phyloP scores from a whole-genome alignment of 2,888 invertebrate genomes.

The Brachycybe producta region DNA sequence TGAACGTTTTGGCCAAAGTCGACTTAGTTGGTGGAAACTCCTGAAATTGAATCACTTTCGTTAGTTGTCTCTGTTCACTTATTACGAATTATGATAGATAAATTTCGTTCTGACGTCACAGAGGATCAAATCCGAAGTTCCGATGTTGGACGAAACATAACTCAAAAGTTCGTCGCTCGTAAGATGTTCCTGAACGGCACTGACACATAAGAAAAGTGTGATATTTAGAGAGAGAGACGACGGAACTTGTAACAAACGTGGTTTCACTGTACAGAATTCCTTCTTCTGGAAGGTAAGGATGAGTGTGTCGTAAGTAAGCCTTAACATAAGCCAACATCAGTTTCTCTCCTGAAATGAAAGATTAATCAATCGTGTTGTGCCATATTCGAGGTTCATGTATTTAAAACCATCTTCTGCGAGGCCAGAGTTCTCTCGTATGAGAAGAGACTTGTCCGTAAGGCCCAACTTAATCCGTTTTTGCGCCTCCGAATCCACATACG shows the following conservation, averaged over 20 bases:
- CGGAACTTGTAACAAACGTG: background rate
- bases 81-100: background rate
- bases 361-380: background rate
- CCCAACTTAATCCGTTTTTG: conserved; percentile 53
- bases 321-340: conserved; percentile 53
- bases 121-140: conserved; percentile 67
- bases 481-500: conserved; percentile 59
- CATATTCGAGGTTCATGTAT: background rate
- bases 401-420: conserved; percentile 2
- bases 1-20: conserved; percentile 58
- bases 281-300: conserved; percentile 61
- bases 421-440: conserved; percentile 49
- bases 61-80: background rate
- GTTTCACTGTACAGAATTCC: conserved; percentile 40
- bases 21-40: conserved; percentile 52
- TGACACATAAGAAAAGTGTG: conserved; percentile 26
- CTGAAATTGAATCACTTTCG: too few relatives aligned
- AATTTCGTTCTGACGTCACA: conserved; percentile 48
- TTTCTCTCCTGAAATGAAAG: conserved; percentile 39
- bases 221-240: background rate
- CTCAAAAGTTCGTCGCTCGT: conserved; percentile 52
- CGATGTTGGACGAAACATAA: conserved; percentile 57
- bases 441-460: conserved; percentile 41
- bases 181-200: conserved; percentile 51
- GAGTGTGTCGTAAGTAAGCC: conserved; percentile 51